Conservation (phyloP, 2,888 invertebrate species). For the Stenoptilia bipunctidactyla region DNA sequence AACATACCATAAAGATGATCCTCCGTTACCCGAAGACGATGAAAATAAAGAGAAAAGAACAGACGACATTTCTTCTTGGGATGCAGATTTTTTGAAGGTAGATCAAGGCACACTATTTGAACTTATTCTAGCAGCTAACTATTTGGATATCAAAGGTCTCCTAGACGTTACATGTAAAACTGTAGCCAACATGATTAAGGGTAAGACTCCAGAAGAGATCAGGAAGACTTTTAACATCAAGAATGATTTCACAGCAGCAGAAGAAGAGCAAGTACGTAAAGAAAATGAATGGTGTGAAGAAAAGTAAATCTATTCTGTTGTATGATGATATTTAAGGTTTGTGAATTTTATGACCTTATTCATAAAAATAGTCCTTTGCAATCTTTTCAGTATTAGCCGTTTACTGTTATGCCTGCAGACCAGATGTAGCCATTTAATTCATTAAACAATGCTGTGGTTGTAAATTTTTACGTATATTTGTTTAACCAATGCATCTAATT, state of each 20-base stretch:
- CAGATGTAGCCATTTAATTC: too few relatives aligned
- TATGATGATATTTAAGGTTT: neutral
- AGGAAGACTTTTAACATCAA: constrained; percentile 97
- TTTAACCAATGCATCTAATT: too few relatives aligned
- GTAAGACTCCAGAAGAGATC: constrained; percentile 97
- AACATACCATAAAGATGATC: constrained; percentile 95
- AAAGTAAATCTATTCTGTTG: constrained; percentile 68
- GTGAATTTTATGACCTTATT: too few relatives aligned
- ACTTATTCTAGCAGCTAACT: constrained; percentile 96
- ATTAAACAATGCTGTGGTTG: too few relatives aligned
- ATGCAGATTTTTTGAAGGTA: constrained; percentile 98
- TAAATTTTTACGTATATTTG: too few relatives aligned
- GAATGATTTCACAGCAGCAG: constrained; percentile 95
- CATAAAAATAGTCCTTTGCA: too few relatives aligned
- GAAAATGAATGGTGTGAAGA: constrained; percentile 97
- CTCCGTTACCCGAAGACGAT: constrained; percentile 95
- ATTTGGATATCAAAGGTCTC: constrained; percentile 94
- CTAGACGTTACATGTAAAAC: constrained; percentile 98
- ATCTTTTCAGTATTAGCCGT: too few relatives aligned
- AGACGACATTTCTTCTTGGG: constrained; percentile 99
- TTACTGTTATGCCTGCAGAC: too few relatives aligned
- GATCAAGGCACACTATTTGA: constrained; percentile 98
- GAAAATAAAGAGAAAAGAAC: constrained; percentile 98
- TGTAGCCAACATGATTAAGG: constrained; percentile 98
- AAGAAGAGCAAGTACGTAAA: constrained; percentile 98